Percentiles rank a stretch among this genome's conserved stretches.
Evolutionary conservation across 2,797 vertebrate species (phyloP).

Genomic region (Octomys mimax): DNA sequence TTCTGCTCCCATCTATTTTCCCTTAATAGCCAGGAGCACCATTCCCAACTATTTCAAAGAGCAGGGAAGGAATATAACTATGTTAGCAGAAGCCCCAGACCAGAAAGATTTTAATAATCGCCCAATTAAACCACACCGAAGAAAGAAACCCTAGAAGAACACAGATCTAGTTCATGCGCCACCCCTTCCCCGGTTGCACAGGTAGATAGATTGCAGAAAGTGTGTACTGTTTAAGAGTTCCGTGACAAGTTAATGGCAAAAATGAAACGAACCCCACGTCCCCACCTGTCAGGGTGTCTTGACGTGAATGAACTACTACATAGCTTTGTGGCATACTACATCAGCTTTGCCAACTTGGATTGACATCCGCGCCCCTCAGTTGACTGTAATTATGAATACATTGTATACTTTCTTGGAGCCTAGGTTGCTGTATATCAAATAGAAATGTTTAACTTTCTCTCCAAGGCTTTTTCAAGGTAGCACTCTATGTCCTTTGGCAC

Average conservation of each 20-base stretch:
- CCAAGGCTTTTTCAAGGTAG: constrained; percentile 8
- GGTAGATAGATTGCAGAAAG: not conserved
- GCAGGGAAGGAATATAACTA: not conserved
- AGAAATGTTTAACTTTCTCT: constrained; percentile 8
- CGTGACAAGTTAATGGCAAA: not conserved
- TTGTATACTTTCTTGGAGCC: not conserved
- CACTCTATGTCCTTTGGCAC: constrained; percentile 14
- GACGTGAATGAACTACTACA: too few relatives aligned
- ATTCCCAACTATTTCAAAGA: constrained; percentile 26
- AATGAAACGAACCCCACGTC: constrained; percentile 1
- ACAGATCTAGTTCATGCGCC: not conserved
- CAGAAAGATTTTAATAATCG: not conserved
- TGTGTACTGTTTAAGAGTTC: not conserved
- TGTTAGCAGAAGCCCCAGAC: not conserved
- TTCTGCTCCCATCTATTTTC: not conserved
- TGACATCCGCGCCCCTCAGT: not conserved
- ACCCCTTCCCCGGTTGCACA: not conserved
- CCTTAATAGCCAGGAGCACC: not conserved
- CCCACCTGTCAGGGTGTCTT: not conserved
- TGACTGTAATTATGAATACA: constrained; percentile 39
- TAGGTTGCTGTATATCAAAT: constrained; percentile 15
- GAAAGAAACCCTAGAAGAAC: not conserved
- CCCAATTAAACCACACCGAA: not conserved
- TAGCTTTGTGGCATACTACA: not conserved
- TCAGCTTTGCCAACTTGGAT: not conserved